Base-by-base conservation (phyloP, 2,888 invertebrate genomes). In the Actias luna region DNA sequence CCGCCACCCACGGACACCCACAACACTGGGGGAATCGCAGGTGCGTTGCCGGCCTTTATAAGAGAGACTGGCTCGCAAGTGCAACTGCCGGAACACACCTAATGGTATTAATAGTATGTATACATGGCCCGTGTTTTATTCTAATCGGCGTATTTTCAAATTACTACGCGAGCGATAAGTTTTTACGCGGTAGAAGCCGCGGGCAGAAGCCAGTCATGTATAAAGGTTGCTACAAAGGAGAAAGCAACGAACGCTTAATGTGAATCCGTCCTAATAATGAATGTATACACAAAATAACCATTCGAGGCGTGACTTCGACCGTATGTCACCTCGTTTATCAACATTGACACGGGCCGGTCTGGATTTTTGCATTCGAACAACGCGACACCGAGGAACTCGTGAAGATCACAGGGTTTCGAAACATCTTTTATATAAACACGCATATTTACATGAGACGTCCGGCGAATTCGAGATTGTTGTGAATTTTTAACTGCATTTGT, bases 341-440 rank as follows among this genome's bases (percentile, higher is more conserved):
- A 63, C 63, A 63, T 63, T 60, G 63, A 65, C 63, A 62, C 50
- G 50, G 25, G n/a, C n/a, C n/a, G 29, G 29, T 0, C 16, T 52
- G 8, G n/a, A 29, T 82, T 83, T 80, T 85, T 83, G 72, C 72
- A 79, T 79, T 74, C 74, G 70, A 62, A 62, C 42, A 64, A 35
- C 65, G 22, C 8, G 8, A 7, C 8, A 42, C 64, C 67, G 31
- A 63, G 63, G 69, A 68, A 10, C 1, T 29, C 16, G 42, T 29
- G 42, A 59, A 59, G 31, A 59, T 59, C 75, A 73, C 63, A 52
- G n/a, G 52, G 39, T 61, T 55, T 36, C 33, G 35, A 36, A 27
- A 52, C 64, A 81, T 84, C 83, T 12, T 25, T 50, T 33, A 33
- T 33, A 7, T 33, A 7, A 7, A 33, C 33, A 33, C 5, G 29